Conservation (phyloP, 2,888 invertebrate genomes). For the Clepsis dumicolana region DNA sequence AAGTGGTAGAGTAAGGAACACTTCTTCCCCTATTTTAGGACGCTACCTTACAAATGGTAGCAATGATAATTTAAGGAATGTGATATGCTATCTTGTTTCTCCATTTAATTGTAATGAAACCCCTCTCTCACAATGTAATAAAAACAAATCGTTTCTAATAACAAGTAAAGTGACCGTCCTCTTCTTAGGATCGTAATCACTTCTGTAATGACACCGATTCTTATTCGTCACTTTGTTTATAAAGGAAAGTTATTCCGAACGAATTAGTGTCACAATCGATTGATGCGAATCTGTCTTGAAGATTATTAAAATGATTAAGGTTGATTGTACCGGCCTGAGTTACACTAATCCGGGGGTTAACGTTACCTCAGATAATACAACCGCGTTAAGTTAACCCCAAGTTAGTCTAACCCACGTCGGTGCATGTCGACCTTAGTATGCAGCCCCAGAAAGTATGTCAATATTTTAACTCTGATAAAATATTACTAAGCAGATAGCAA, state of each 20-base stretch:
- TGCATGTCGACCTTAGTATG: no score
- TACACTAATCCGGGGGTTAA: no score
- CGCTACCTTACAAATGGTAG: neutral
- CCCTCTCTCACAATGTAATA: conserved; percentile 24
- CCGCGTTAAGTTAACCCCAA: no score
- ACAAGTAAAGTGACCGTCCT: conserved; percentile 28
- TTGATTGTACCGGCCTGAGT: no score
- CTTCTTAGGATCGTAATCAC: conserved; percentile 26
- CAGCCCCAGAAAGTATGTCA: conserved; percentile 31
- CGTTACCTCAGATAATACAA: no score
- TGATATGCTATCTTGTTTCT: conserved; percentile 12
- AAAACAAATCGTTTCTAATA: conserved; percentile 41
- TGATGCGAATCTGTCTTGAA: conserved; percentile 11
- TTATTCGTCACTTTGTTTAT: conserved; percentile 35
- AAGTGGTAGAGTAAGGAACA: neutral
- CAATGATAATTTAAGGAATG: neutral
- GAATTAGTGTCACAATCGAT: conserved; percentile 25
- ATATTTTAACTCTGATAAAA: conserved; percentile 18
- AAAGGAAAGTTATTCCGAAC: conserved; percentile 39
- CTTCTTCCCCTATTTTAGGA: neutral
- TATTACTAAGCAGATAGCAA: conserved; percentile 26
- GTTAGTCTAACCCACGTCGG: no score
- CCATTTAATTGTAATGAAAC: conserved; percentile 28
- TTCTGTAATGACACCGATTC: conserved; percentile 22
- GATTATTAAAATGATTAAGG: conserved; percentile 30